Conservation (phyloP, 2,113 vertebrate genomes). For the Mirounga angustirostris region DNA sequence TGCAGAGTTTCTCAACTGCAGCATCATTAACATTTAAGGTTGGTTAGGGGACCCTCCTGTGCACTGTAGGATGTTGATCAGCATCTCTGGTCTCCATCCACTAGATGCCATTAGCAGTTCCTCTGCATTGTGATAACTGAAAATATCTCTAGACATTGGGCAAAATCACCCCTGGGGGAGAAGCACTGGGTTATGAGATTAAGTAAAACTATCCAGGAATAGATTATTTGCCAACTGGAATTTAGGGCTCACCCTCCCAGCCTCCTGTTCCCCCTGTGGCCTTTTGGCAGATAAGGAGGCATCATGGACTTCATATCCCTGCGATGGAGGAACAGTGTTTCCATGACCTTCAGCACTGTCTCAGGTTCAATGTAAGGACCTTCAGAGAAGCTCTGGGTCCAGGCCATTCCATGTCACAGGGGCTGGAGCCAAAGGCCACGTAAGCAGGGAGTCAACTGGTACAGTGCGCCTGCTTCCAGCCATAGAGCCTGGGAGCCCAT, state of each 20-base stretch:
- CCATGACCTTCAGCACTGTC: not conserved
- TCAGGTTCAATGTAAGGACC: not conserved
- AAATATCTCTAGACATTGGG: not conserved
- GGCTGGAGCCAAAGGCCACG: not conserved
- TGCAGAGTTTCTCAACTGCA: not conserved
- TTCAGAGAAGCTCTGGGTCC: not conserved
- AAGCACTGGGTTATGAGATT: not conserved
- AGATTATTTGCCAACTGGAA: not conserved
- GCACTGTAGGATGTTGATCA: not conserved
- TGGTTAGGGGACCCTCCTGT: not conserved
- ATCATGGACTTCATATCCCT: not conserved
- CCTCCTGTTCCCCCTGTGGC: not conserved
- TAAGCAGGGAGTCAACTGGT: not conserved
- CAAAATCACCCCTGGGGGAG: not conserved
- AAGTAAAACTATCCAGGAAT: not conserved
- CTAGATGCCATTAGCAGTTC: not conserved
- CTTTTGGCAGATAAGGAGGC: not conserved
- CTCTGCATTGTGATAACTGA: too few relatives aligned
- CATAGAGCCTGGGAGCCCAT: not conserved
- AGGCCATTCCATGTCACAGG: not conserved
- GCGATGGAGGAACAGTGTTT: not conserved
- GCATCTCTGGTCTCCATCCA: not conserved
- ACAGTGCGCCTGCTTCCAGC: not conserved
- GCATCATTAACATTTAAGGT: not conserved
- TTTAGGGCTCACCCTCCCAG: not conserved